Conservation (phyloP, 2,888 invertebrate species). For the Dicycla oo region DNA sequence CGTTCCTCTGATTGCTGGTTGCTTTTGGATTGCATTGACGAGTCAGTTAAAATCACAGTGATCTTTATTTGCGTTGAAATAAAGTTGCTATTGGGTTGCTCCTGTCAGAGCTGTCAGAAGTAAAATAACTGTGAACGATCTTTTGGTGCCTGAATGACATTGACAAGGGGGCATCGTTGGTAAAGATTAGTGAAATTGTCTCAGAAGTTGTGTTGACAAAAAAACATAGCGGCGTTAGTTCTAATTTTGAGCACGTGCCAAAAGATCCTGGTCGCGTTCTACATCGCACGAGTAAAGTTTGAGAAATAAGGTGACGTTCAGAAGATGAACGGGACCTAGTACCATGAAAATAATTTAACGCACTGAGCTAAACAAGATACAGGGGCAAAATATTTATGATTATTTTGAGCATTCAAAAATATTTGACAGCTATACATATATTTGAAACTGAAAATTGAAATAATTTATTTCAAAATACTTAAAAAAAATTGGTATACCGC, state of each 20-base stretch:
- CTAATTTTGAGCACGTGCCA: no score
- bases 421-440: not conserved
- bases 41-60: no score
- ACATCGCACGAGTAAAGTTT: not conserved
- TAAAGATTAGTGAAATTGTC: not conserved
- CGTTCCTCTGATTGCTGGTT: no score
- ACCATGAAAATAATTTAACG: not conserved
- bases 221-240: not conserved
- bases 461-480: not conserved
- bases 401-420: not conserved
- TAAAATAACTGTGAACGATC: no score
- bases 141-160: not conserved
- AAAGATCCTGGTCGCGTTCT: not conserved
- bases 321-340: not conserved
- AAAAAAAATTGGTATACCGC: slow-evolving; percentile 27
- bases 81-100: no score
- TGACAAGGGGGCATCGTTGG: not conserved
- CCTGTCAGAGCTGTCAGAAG: no score
- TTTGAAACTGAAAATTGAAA: not conserved
- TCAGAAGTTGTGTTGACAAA: not conserved
- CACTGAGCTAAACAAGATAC: not conserved
- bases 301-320: not conserved
- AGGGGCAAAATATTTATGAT: not conserved
- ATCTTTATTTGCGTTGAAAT: no score
- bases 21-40: no score